Evolutionary conservation across 2,113 vertebrate genomes (phyloP), one percentile per base, ranked within the genome.

Genomic region (Chlorocebus sabaeus): DNA sequence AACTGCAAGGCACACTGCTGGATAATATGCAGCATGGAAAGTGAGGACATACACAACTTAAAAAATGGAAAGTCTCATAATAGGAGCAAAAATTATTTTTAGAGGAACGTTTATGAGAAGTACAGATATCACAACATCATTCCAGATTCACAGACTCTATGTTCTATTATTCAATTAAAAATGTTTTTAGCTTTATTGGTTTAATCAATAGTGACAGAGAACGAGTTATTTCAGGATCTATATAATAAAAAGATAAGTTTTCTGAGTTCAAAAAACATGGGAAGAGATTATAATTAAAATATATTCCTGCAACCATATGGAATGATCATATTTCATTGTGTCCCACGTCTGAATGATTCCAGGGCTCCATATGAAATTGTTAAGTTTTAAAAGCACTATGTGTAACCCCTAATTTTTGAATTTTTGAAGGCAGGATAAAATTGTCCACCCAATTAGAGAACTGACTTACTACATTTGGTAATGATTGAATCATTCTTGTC

Each of bases 391-490:
- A 96, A 78, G 64, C 25, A 67, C 16, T 23, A 4, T 8, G 27
- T 76, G 38, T 90, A 45, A 92, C 50, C 50, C 67, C 84, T 38
- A 35, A 79, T 82, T 97, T 93, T 97, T 27, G 78, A 52, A 80
- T 73, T 67, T 57, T 43, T 48, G n/a, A 83, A 52, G 57, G 57
- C 32, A 89, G 43, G 18, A 90, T 85, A 45, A 90, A 93, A 57
- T 89, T 94, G 64, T 61, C 38, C 40, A 73, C 95, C 40, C 70
- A 93, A 30, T 55, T 93, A 82, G 61, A 17, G 48, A 68, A 68
- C 1, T 79, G 88, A 57, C 82, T 97, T 92, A 70, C 84, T 87
- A 6, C 38, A 81, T 76, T 45, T 48, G n/a, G 23, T 88, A 59
- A 79, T 90, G n/a, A 80, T 18, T 61, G 52, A 93, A 82, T 52